Evolutionary conservation across 1,140 invertebrate species (phyloP).

Genomic region (Papilio helenus): DNA sequence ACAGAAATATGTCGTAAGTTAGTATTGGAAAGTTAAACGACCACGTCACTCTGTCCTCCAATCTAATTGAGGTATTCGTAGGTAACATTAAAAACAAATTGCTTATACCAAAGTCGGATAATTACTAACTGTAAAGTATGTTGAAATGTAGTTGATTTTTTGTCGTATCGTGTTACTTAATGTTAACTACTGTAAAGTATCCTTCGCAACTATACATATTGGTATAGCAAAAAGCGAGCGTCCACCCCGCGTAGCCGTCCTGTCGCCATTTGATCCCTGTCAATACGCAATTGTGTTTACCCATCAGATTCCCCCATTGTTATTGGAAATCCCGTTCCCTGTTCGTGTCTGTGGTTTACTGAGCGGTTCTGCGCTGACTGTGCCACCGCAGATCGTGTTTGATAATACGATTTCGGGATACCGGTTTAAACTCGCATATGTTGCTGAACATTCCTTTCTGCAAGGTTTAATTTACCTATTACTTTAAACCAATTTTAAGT

Average conservation of each 20-base stretch:
- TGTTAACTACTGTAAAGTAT: no score
- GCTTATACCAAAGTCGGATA: not conserved
- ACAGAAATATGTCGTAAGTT: not conserved
- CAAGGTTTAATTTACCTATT: not conserved
- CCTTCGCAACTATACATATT: not conserved
- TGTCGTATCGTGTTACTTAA: no score
- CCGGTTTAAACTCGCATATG: slow-evolving; percentile 28
- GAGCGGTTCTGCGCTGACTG: slow-evolving; percentile 59
- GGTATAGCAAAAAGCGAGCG: slow-evolving; percentile 8
- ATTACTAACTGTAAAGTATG: not conserved
- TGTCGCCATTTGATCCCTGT: slow-evolving; percentile 68
- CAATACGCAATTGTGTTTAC: slow-evolving; percentile 59
- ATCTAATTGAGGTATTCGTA: slow-evolving; percentile 5
- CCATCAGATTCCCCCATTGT: slow-evolving; percentile 67
- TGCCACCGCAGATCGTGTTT: slow-evolving; percentile 49
- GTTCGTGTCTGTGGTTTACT: slow-evolving; percentile 66
- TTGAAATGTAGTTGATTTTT: no score
- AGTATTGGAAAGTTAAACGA: not conserved
- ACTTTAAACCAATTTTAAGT: not conserved
- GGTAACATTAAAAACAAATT: not conserved
- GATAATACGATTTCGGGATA: slow-evolving; percentile 30
- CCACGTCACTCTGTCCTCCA: not conserved
- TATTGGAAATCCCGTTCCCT: slow-evolving; percentile 70
- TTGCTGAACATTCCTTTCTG: not conserved
- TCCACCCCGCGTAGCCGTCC: slow-evolving; percentile 20